Base-by-base conservation (phyloP, 2,888 invertebrate species). In the Aleiodes alternator region DNA sequence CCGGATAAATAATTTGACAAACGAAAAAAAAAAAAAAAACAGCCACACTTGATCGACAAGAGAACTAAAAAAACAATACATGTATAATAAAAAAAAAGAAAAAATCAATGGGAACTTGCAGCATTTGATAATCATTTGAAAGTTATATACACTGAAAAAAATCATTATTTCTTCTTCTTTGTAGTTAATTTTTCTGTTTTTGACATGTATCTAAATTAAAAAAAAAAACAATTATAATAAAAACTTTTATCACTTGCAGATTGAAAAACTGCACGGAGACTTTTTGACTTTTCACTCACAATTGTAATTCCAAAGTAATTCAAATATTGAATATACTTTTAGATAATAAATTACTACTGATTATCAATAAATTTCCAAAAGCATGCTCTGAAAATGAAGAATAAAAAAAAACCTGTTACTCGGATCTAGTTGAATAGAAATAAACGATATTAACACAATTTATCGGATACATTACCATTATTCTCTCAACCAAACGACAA, bases 111-210 rank as follows among this genome's bases (percentile, higher is more conserved):
- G 78, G 14, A 70, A 73, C 69, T 76, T 77, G 75, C 75, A 81
- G 82, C 80, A 79, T 78, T 84, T 82, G 82, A 83, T 84, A 83
- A 84, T 84, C 84, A 80, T 76, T 79, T 80, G 84, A 84, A 84
- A 83, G 81, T 84, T 80, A 59, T 75, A 75, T 53, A 38, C 64
- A 11, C 9, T n/a, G 53, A 51, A 34, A 70, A 70, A n/a, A 51
- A 53, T 64, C 53, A 43, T 64, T 69, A 4, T 59, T 55, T 53
- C n/a, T 51, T 55, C 12, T 43, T 34, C 59, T 72, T 71, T 71
- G 69, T 31, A 56, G 66, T 72, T 59, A 70, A 69, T 72, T 59
- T 59, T 75, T 73, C 69, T 66, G 70, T 75, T 55, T 73, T 73
- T 73, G 61, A 76, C 64, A 51, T 48, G 14, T 31, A 50, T 51